These are phyloP conservation scores for Andrena fulva DNA, from an alignment of 2,888 invertebrate genomes.

Conservation along the genomic window DNA sequence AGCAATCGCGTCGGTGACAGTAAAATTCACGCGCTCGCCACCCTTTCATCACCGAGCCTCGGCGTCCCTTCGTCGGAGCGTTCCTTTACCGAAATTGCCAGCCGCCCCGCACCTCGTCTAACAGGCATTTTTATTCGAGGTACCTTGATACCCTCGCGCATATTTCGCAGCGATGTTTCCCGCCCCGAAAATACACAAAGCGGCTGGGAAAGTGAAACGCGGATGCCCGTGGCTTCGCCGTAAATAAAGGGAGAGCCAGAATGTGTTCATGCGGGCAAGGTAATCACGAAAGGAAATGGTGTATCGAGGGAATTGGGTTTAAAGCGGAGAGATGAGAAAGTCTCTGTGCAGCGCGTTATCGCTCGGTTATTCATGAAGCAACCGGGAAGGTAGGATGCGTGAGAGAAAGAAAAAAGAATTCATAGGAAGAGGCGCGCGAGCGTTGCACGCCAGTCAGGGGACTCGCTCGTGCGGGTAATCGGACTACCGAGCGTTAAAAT, in stretches of 20 bases:
- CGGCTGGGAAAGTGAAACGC: background rate
- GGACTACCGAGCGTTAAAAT: slow-evolving; percentile 59
- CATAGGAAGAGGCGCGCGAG: background rate
- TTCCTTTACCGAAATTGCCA: slow-evolving; percentile 25
- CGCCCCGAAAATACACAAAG: background rate
- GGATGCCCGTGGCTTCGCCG: background rate
- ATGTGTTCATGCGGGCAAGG: too few relatives aligned
- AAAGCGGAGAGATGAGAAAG: background rate
- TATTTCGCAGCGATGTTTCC: background rate
- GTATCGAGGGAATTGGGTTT: background rate
- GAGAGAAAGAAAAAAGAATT: slow-evolving; percentile 40
- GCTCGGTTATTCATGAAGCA: slow-evolving; percentile 9
- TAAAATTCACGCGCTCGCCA: slow-evolving; percentile 33
- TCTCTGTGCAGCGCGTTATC: background rate
- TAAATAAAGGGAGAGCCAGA: background rate
- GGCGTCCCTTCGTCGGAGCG: background rate
- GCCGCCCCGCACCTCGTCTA: background rate
- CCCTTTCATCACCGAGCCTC: slow-evolving; percentile 45
- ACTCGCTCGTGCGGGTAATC: slow-evolving; percentile 48
- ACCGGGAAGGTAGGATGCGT: background rate
- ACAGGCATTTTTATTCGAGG: background rate
- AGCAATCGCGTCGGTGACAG: slow-evolving; percentile 16
- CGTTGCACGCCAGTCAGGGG: background rate
- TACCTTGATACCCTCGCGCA: background rate
- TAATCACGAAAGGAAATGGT: background rate